phyloP scores from a whole-genome alignment of 2,113 vertebrate species.

The Andinoacara biseriatus region DNA sequence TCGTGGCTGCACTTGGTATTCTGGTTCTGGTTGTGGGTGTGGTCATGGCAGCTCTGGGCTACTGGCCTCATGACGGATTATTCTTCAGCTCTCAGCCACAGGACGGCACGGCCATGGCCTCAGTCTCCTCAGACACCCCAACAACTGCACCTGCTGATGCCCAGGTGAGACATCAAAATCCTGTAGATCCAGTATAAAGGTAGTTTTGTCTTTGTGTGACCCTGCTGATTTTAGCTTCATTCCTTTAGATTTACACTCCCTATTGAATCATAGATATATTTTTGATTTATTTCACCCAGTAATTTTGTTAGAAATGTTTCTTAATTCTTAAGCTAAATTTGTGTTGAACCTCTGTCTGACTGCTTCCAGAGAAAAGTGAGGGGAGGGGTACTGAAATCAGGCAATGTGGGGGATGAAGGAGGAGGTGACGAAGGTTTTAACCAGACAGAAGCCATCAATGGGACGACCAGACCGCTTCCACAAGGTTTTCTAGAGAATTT shows the following conservation, averaged over 20 bases:
- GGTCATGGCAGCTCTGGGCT: conserved; percentile 91
- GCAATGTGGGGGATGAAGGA: neutral
- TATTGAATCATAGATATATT: too few relatives aligned
- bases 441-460: conserved; percentile 20
- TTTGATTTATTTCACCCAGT: neutral
- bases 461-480: neutral
- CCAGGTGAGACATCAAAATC: conserved; percentile 39
- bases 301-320: neutral
- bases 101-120: conserved; percentile 34
- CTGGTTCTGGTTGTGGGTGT: conserved; percentile 90
- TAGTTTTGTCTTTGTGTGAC: neutral
- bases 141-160: neutral
- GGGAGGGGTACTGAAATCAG: neutral
- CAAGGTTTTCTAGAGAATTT: conserved; percentile 82
- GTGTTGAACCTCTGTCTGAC: neutral
- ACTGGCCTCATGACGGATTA: conserved; percentile 88
- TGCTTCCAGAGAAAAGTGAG: conserved; percentile 5
- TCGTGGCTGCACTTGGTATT: conserved; percentile 89
- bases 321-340: neutral
- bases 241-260: too few relatives aligned
- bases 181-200: neutral
- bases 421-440: neutral
- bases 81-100: conserved; percentile 35
- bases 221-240: neutral
- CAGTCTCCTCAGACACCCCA: neutral